A percentile compares a stretch with the other conserved stretches of the same genome.
These are phyloP conservation scores for Anhinga rufa DNA, from an alignment of 2,113 vertebrate genomes.

Conservation along the genomic window DNA sequence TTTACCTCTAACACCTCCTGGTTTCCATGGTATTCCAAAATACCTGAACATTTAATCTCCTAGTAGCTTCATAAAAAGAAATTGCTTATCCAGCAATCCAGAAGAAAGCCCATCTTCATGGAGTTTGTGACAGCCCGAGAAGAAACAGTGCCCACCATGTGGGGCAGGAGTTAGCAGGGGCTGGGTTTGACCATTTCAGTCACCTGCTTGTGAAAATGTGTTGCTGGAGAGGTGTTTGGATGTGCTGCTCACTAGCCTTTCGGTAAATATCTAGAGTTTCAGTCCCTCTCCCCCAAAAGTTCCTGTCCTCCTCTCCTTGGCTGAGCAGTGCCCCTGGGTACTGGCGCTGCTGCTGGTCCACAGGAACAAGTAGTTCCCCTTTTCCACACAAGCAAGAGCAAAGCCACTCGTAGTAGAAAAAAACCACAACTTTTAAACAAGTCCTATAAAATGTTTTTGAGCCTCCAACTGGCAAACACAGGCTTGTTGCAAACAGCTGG, in stretches of 20 bases:
- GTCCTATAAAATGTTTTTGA: background rate
- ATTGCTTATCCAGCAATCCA: background rate
- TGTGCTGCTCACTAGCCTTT: background rate
- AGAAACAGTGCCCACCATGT: background rate
- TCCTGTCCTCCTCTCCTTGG: background rate
- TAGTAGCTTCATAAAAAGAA: background rate
- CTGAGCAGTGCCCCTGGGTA: background rate
- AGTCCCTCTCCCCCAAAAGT: background rate
- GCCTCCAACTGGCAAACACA: background rate
- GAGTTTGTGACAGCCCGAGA: background rate
- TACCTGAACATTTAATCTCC: background rate
- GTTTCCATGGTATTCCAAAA: conserved; percentile 28
- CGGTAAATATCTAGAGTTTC: background rate
- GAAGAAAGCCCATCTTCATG: background rate
- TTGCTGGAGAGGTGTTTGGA: background rate
- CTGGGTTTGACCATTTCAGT: background rate
- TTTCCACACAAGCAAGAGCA: background rate
- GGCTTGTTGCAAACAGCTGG: background rate
- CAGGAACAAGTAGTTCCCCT: background rate
- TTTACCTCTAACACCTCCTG: background rate
- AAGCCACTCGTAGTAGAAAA: accelerated
- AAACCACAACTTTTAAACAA: background rate
- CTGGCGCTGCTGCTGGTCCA: background rate
- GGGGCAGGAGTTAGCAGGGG: background rate
- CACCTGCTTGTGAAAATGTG: background rate